These are phyloP conservation scores for Aculops lycopersici DNA, from an alignment of 1,140 invertebrate genomes.

Conservation along the genomic window DNA sequence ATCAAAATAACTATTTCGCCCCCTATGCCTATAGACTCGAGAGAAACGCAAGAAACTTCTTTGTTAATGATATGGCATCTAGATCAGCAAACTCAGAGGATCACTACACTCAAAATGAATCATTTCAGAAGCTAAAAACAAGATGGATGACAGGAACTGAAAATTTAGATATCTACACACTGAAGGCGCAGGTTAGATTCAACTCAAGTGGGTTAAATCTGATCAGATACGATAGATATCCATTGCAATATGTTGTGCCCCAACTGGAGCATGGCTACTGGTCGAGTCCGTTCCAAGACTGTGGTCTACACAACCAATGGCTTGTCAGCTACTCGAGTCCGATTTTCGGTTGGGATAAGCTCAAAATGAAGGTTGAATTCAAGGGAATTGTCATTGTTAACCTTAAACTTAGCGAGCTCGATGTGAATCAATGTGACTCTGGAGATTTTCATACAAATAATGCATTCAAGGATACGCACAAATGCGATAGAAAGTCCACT, in stretches of 20 bases:
- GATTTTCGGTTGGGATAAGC: constrained; percentile 82
- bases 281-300: constrained; percentile 74
- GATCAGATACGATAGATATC: constrained; percentile 59
- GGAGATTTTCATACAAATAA: constrained; percentile 45
- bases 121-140: constrained; percentile 56
- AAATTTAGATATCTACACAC: constrained; percentile 53
- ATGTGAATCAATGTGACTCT: constrained; percentile 82
- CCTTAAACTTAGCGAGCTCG: constrained; percentile 54
- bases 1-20: constrained; percentile 39
- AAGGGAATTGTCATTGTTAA: constrained; percentile 77
- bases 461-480: constrained; percentile 74
- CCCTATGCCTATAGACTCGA: constrained; percentile 67
- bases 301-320: constrained; percentile 39
- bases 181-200: constrained; percentile 65
- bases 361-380: constrained; percentile 62
- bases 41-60: constrained; percentile 44
- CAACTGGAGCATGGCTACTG: constrained; percentile 60
- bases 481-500: constrained; percentile 60
- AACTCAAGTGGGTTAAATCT: constrained; percentile 47
- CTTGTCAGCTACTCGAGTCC: constrained; percentile 70
- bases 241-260: constrained; percentile 47
- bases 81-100: constrained; percentile 10
- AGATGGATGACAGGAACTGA: constrained; percentile 79
- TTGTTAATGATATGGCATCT: constrained; percentile 51
- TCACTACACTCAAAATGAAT: constrained; percentile 35